A percentile compares a stretch with the other conserved stretches of the same genome.
Conservation (phyloP, 2,113 vertebrate species). For the Mormoops blainvillei region DNA sequence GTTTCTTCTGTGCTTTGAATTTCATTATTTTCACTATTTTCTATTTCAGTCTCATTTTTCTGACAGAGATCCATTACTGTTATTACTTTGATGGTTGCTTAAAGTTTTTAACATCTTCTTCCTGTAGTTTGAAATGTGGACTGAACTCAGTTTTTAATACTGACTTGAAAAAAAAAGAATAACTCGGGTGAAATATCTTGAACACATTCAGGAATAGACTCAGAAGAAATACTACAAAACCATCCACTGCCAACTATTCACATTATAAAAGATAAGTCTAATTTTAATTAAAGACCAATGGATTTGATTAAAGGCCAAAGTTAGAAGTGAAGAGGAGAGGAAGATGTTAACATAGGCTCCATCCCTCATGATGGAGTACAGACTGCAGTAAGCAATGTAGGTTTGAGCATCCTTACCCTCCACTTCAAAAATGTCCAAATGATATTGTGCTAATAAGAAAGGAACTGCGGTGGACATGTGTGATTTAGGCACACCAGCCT, state of each 20-base stretch:
- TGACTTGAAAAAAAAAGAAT: neutral
- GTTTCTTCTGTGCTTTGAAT: constrained; percentile 37
- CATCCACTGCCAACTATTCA: neutral
- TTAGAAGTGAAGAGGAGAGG: neutral
- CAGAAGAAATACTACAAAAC: neutral
- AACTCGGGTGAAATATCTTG: neutral
- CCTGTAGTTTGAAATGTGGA: constrained; percentile 29
- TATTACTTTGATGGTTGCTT: neutral
- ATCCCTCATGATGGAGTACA: too few relatives aligned
- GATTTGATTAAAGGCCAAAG: neutral
- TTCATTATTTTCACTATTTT: constrained; percentile 23
- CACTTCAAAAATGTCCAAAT: neutral
- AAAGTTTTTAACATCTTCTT: constrained; percentile 57
- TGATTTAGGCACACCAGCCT: neutral
- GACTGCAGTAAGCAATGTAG: neutral
- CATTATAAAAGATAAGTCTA: neutral
- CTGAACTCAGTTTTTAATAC: neutral
- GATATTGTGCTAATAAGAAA: neutral
- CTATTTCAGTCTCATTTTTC: constrained; percentile 34
- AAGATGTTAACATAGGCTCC: neutral
- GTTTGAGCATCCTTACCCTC: neutral
- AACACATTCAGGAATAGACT: neutral
- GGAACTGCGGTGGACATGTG: rapidly evolving
- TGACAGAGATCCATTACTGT: constrained; percentile 63
- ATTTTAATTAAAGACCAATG: neutral